Evolutionary conservation across 2,888 invertebrate genomes (phyloP).

Genomic region (Dastarcus helophoroides): DNA sequence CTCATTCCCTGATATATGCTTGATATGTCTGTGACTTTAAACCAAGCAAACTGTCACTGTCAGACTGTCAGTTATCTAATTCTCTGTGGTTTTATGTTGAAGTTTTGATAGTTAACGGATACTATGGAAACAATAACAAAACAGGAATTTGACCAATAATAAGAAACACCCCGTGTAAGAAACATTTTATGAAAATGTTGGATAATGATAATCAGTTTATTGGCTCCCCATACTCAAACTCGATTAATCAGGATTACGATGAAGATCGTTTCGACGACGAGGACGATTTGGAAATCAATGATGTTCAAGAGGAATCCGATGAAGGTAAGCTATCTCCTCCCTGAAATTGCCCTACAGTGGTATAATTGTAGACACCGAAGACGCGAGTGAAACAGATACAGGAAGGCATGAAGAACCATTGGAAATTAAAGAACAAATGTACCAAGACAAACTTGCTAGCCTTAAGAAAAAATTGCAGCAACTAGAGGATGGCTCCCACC

Average conservation of each 20-base stretch:
- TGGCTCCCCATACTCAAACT: slow-evolving; percentile 54
- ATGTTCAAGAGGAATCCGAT: slow-evolving; percentile 46
- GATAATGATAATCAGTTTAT: no score
- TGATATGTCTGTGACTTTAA: no score
- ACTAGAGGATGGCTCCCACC: slow-evolving; percentile 72
- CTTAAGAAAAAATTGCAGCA: slow-evolving; percentile 85
- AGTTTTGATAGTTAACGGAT: no score
- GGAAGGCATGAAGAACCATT: slow-evolving; percentile 69
- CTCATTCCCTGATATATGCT: no score
- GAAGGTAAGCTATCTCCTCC: slow-evolving; percentile 38
- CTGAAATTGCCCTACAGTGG: background rate
- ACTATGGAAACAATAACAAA: no score
- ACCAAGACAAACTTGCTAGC: slow-evolving; percentile 80
- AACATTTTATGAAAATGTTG: no score
- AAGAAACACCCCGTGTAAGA: no score
- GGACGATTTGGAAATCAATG: slow-evolving; percentile 54
- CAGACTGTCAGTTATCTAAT: no score
- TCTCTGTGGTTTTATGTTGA: no score
- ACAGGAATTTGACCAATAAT: no score
- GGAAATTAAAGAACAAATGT: slow-evolving; percentile 83
- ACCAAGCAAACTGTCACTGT: no score
- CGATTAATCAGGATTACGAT: slow-evolving; percentile 54
- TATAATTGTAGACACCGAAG: slow-evolving; percentile 79
- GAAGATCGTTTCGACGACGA: slow-evolving; percentile 64
- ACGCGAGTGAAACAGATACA: slow-evolving; percentile 92